A percentile compares a stretch with the other conserved stretches of the same genome.
phyloP scores from a whole-genome alignment of 2,113 vertebrate species.

The Pteronura brasiliensis region DNA sequence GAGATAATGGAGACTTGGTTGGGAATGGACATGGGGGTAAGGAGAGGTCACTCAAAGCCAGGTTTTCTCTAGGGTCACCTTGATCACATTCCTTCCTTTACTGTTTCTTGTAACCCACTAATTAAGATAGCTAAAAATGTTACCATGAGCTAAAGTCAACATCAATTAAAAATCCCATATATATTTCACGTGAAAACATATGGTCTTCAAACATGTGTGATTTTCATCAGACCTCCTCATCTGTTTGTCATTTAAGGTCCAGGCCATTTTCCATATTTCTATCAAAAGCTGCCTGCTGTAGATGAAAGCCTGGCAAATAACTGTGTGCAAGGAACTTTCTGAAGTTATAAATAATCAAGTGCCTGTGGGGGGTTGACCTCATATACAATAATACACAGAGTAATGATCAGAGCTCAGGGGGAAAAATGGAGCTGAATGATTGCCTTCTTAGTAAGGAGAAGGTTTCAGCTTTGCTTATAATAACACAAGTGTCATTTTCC shows the following conservation, averaged over 20 bases:
- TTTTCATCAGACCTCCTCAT: constrained; percentile 90
- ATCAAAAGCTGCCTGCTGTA: constrained; percentile 87
- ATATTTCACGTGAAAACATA: constrained; percentile 88
- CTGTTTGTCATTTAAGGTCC: constrained; percentile 94
- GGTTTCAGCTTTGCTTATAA: constrained; percentile 23
- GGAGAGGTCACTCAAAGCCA: constrained; percentile 58
- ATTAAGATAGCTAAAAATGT: constrained; percentile 91
- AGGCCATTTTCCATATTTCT: constrained; percentile 92
- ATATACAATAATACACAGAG: constrained; percentile 76
- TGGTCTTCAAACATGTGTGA: constrained; percentile 88
- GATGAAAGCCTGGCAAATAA: constrained; percentile 87
- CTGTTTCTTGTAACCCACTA: constrained; percentile 89
- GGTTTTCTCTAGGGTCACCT: constrained; percentile 73
- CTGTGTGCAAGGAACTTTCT: constrained; percentile 86
- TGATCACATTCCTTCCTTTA: constrained; percentile 86
- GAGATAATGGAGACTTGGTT: not conserved
- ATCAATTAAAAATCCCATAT: constrained; percentile 95
- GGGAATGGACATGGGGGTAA: not conserved
- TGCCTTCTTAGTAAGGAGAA: constrained; percentile 32
- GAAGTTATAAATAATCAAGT: constrained; percentile 92
- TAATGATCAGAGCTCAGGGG: constrained; percentile 69
- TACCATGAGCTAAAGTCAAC: constrained; percentile 90
- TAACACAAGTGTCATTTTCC: not conserved
- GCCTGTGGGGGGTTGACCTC: constrained; percentile 82
- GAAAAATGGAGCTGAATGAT: not conserved